phyloP scores from a whole-genome alignment of 2,113 vertebrate species.

The Chunga burmeisteri region DNA sequence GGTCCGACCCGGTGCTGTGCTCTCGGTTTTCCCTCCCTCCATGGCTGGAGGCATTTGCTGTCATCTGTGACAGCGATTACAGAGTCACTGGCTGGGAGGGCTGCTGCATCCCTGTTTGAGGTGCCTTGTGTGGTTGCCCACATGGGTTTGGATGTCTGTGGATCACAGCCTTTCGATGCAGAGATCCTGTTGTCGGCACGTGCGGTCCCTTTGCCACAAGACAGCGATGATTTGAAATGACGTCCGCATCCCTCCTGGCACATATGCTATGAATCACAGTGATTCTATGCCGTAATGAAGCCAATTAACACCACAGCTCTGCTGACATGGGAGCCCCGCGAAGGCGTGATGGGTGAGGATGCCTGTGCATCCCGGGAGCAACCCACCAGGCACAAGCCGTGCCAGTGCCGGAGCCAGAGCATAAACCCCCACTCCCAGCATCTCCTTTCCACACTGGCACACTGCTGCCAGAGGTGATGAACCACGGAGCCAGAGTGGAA shows the following conservation, averaged over 20 bases:
- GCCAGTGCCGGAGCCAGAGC: background rate
- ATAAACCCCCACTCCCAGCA: background rate
- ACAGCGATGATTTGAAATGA: background rate
- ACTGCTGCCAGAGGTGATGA: background rate
- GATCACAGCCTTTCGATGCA: background rate
- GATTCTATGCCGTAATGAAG: background rate
- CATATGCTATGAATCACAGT: background rate
- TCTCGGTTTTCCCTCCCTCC: background rate
- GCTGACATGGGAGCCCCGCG: background rate
- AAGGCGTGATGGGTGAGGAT: background rate
- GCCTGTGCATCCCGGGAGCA: background rate
- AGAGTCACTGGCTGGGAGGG: background rate
- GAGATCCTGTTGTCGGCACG: background rate
- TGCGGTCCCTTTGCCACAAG: background rate
- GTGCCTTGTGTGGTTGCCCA: rapidly evolving
- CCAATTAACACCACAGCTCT: background rate
- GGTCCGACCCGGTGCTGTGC: background rate
- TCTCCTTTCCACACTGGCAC: background rate
- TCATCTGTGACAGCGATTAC: background rate
- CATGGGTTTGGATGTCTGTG: background rate
- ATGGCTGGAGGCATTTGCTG: rapidly evolving
- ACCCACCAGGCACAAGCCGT: rapidly evolving
- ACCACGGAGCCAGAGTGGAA: background rate
- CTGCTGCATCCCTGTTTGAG: too few relatives aligned
- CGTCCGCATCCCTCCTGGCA: background rate